Percentiles rank a stretch among this genome's conserved stretches.
phyloP scores from a whole-genome alignment of 2,797 vertebrate genomes.

The Tokudaia muenninki region DNA sequence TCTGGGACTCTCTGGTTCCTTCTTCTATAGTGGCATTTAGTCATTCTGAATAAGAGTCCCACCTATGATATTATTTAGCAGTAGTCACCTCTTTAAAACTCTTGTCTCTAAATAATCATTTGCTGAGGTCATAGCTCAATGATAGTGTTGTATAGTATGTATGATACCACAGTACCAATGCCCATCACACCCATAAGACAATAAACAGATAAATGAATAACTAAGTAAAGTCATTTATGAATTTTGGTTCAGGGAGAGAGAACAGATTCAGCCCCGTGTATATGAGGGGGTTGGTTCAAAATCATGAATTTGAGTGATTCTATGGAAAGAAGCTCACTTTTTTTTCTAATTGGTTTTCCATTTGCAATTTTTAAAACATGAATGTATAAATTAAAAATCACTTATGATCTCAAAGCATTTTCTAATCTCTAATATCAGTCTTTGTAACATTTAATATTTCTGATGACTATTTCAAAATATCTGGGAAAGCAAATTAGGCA shows the following conservation, averaged over 20 bases:
- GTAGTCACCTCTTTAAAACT: conserved; percentile 4
- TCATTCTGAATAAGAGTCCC: background rate
- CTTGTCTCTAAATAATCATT: background rate
- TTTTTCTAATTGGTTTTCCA: background rate
- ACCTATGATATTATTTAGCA: background rate
- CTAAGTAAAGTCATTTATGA: background rate
- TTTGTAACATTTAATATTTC: background rate
- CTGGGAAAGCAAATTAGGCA: background rate
- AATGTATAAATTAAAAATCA: background rate
- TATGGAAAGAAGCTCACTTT: background rate
- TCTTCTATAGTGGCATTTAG: background rate
- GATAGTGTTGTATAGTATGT: background rate
- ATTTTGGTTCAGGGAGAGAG: background rate
- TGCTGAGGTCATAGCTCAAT: background rate
- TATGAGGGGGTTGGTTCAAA: background rate
- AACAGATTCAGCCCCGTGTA: background rate
- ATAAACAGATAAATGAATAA: background rate
- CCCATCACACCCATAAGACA: background rate
- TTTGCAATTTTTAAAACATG: background rate
- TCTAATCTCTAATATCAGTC: background rate
- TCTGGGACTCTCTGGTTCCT: background rate
- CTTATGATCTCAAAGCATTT: background rate
- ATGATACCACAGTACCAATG: background rate
- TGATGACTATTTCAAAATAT: conserved; percentile 7
- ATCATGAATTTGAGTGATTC: background rate